Evolutionary conservation across 2,888 invertebrate species (phyloP).

Genomic region (Nipponacmea schrenckii): DNA sequence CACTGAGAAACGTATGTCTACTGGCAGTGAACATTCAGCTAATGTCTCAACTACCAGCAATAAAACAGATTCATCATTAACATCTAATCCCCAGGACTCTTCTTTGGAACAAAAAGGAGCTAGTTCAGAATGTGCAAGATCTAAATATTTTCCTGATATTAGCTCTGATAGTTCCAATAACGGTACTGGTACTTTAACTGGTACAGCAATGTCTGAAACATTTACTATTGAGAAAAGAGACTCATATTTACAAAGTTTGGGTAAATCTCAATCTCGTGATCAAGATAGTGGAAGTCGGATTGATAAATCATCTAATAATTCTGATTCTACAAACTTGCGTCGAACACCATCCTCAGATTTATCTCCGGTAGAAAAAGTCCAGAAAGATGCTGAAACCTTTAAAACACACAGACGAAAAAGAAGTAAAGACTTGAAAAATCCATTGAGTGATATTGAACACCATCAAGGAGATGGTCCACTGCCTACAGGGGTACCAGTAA

Average conservation of each 20-base stretch:
- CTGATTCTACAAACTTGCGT: not conserved
- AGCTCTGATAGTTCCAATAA: not conserved
- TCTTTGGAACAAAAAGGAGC: slow-evolving; percentile 1
- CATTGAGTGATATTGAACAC: not conserved
- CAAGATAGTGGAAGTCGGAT: not conserved
- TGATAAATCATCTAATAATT: not conserved
- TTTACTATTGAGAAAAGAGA: slow-evolving; percentile 51
- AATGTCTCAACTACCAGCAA: slow-evolving; percentile 8
- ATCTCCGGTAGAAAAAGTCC: slow-evolving; percentile 8
- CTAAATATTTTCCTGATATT: not conserved
- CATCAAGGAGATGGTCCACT: not conserved
- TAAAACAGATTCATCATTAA: slow-evolving; percentile 17
- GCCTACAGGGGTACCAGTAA: slow-evolving; percentile 34
- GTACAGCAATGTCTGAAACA: slow-evolving; percentile 45
- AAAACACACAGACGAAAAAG: slow-evolving; percentile 42
- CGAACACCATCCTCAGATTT: not conserved
- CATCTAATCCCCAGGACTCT: slow-evolving; percentile 3
- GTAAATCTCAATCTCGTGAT: not conserved
- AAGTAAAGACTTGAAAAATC: slow-evolving; percentile 37
- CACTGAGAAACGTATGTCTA: slow-evolving; percentile 20
- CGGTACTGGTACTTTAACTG: slow-evolving; percentile 23
- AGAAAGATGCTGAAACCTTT: slow-evolving; percentile 30
- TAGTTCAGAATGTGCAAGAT: slow-evolving; percentile 1
- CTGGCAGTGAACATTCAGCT: not conserved
- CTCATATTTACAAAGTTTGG: slow-evolving; percentile 43